Percentiles rank a stretch among this genome's conserved stretches.
These are phyloP conservation scores for mouse (Mus musculus) DNA, from an alignment of 2,113 vertebrate species.

Conservation along the genomic window GRCm39 chr8:74430001-74430500, in stretches of 20 bases:
- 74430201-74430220: neutral
- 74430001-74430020: neutral
- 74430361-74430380: neutral
- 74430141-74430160: neutral
- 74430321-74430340: neutral
- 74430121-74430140: neutral
- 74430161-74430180: neutral
- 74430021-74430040: neutral
- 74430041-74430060: too few species aligned
- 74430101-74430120: neutral
- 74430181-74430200: neutral
- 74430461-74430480: neutral
- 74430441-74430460: too few species aligned
- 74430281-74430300: neutral
- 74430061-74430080: neutral
- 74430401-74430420: neutral
- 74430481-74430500: neutral
- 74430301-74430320: accelerated
- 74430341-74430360: neutral
- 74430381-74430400: neutral
- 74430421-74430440: too few species aligned
- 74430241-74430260: neutral
- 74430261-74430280: too few species aligned
- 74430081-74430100: neutral
- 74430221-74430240: neutral